phyloP scores from a whole-genome alignment of 2,888 invertebrate species.

The Drosophila anomelani region DNA sequence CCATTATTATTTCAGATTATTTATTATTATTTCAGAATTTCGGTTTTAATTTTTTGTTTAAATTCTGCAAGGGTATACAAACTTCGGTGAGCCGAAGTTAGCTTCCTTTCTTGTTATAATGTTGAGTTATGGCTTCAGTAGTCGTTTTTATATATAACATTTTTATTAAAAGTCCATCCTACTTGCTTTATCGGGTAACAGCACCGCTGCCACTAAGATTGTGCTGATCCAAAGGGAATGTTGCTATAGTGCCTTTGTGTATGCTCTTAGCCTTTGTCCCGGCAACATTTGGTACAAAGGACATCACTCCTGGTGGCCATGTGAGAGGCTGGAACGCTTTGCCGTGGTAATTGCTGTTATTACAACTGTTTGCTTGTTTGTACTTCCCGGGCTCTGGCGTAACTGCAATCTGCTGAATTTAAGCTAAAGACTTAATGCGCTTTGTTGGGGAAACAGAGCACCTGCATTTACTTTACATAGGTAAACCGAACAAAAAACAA shows the following conservation, averaged over 20 bases:
- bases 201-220: background rate
- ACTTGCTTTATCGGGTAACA: background rate
- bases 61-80: no score
- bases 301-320: constrained; percentile 1
- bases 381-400: constrained; percentile 34
- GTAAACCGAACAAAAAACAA: constrained; percentile 24
- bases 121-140: no score
- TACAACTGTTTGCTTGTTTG: constrained; percentile 63
- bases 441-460: constrained; percentile 50
- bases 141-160: background rate
- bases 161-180: background rate
- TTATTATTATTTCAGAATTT: no score
- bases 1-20: no score
- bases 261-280: constrained; percentile 15
- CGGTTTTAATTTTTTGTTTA: no score
- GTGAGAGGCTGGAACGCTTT: constrained; percentile 24
- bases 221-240: background rate
- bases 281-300: constrained; percentile 4
- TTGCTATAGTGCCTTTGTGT: constrained; percentile 1
- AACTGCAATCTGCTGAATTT: constrained; percentile 50
- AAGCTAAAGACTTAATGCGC: constrained; percentile 78
- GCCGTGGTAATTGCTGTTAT: constrained; percentile 75
- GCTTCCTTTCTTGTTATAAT: no score
- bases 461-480: constrained; percentile 10
- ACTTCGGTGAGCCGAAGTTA: no score